Conservation (phyloP, 2,113 vertebrate species). For the Loxodonta africana region DNA sequence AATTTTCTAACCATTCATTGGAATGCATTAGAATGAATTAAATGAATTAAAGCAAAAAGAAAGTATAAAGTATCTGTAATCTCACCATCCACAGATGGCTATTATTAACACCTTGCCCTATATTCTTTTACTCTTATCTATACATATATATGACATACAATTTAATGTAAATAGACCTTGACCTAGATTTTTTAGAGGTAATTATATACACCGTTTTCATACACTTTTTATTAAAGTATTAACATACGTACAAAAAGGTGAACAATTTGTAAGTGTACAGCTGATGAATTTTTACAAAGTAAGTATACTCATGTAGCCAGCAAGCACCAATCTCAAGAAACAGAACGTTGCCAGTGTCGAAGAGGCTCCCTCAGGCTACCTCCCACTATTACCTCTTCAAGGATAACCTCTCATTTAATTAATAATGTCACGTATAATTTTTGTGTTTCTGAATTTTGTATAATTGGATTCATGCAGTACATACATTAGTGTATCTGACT, state of each 20-base stretch:
- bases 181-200: neutral
- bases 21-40: slow-evolving; percentile 12
- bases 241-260: neutral
- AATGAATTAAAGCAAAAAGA: neutral
- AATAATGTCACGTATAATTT: neutral
- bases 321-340: neutral
- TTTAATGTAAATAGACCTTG: neutral
- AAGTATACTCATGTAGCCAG: neutral
- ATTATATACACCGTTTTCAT: neutral
- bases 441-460: neutral
- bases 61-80: neutral
- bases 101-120: neutral
- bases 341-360: neutral
- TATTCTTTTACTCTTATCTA: neutral
- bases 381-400: neutral
- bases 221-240: neutral
- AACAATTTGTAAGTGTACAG: neutral
- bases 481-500: neutral
- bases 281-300: neutral
- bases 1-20: neutral
- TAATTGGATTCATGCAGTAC: neutral
- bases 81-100: neutral
- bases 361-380: neutral
- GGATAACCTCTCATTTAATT: neutral
- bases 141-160: neutral